Evolutionary conservation across 2,888 invertebrate genomes (phyloP).

Genomic region (Nemoura dubitans): DNA sequence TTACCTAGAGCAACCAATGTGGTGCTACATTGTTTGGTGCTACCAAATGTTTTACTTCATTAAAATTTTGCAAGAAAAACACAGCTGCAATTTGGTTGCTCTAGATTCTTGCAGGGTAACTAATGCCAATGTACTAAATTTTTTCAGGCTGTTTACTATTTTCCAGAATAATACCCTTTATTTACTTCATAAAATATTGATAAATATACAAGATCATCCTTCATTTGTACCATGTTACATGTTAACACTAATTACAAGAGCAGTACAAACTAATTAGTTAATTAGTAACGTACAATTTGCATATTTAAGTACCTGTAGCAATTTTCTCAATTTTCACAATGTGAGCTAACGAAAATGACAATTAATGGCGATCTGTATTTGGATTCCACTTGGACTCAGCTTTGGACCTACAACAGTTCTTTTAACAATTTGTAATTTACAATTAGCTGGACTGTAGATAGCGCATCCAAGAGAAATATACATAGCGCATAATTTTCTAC

Average conservation of each 20-base stretch:
- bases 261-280: slow-evolving; percentile 17
- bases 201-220: slow-evolving; percentile 49
- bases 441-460: too few relatives aligned
- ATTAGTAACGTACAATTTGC: slow-evolving; percentile 26
- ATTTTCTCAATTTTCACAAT: neutral
- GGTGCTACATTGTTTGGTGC: too few relatives aligned
- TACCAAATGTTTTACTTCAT: too few relatives aligned
- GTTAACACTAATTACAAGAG: slow-evolving; percentile 44
- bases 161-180: slow-evolving; percentile 48
- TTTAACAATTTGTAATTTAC: too few relatives aligned
- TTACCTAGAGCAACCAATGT: too few relatives aligned
- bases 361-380: neutral
- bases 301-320: slow-evolving; percentile 30
- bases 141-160: neutral
- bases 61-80: too few relatives aligned
- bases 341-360: neutral
- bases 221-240: slow-evolving; percentile 50
- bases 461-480: too few relatives aligned
- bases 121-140: neutral
- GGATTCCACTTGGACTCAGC: too few relatives aligned
- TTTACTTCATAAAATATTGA: slow-evolving; percentile 51
- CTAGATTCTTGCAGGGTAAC: too few relatives aligned
- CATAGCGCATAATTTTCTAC: too few relatives aligned
- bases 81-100: too few relatives aligned
- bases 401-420: too few relatives aligned